Evolutionary conservation across 2,888 invertebrate species (phyloP), one percentile per base, ranked within the genome.

Genomic region (Lamellibrachia satsuma): DNA sequence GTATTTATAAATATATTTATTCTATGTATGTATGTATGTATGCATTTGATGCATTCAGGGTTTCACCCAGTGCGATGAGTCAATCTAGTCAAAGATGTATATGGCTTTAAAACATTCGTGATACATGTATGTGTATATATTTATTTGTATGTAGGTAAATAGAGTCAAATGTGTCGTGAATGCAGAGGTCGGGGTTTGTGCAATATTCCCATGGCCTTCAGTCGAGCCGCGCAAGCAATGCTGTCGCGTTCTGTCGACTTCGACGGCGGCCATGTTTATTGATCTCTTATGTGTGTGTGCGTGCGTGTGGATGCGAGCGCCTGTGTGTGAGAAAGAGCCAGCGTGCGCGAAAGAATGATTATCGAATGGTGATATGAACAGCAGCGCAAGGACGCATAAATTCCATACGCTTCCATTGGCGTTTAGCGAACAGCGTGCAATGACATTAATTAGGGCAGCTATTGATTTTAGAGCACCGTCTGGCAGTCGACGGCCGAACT

Each of bases 381-480:
- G 75, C n/a, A 75, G 75, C 75, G 75, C 6, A 75, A 75, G 22
- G 55, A 55, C 55, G 55, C 55, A 9, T 55, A 55, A 2, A 55
- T 75, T 22, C 75, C 75, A 75, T 22, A 75, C 75, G 75, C n/a
- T 75, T 75, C 6, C 75, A 75, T 4, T 75, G 75, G 39, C 39
- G 39, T 39, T 39, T 39, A 39, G 39, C 39, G 39, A 22, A 22
- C 22, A 75, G n/a, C 75, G n/a, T 75, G 75, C 75, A 75, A 15
- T 75, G 15, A n/a, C 75, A 75, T 75, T 75, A 75, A 75, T 75
- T 75, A 75, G 75, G 75, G 75, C 75, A 75, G 75, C 75, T 75
- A 75, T 75, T 75, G 75, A 75, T 75, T 75, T 15, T 15, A 6
- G 15, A 15, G 75, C 75, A 75, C 75, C 75, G 6, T 75, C 75